Conservation (phyloP, 2,888 invertebrate genomes). For the Spatulosminthurus flaviceps region DNA sequence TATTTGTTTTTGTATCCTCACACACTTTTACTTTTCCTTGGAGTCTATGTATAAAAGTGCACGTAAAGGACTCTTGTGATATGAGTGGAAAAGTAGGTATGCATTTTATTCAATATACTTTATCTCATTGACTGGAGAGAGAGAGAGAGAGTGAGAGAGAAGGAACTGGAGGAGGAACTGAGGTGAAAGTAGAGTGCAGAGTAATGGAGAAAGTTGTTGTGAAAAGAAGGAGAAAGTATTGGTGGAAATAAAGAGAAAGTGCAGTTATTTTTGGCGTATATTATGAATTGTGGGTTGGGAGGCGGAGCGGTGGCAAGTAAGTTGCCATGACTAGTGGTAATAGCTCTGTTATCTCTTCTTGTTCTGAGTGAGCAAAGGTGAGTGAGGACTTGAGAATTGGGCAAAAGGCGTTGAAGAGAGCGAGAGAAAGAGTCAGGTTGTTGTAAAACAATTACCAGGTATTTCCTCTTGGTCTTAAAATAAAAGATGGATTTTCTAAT, state of each 20-base stretch:
- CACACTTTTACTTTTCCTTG: too few species aligned
- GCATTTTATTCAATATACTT: too few species aligned
- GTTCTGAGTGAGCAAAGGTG: neutral
- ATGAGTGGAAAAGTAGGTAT: too few species aligned
- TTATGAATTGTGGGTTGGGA: neutral
- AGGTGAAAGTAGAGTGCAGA: neutral
- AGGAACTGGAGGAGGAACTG: neutral
- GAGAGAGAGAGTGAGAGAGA: neutral
- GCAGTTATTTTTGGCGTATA: neutral
- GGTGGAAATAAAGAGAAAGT: slow-evolving; percentile 26
- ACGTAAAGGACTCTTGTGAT: too few species aligned
- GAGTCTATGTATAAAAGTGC: too few species aligned
- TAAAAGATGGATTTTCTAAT: slow-evolving; percentile 40
- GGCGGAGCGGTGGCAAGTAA: too few species aligned
- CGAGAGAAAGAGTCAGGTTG: slow-evolving; percentile 22
- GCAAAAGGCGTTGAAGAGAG: neutral
- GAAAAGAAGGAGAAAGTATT: neutral
- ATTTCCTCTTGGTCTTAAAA: neutral
- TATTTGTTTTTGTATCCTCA: too few species aligned
- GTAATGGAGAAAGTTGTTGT: neutral
- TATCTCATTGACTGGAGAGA: too few species aligned
- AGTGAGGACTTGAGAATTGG: neutral
- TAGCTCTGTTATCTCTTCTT: too few species aligned
- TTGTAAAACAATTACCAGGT: slow-evolving; percentile 41
- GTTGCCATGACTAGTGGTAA: too few species aligned